phyloP scores from a whole-genome alignment of 2,797 vertebrate species.

The Pteropus rufus region DNA sequence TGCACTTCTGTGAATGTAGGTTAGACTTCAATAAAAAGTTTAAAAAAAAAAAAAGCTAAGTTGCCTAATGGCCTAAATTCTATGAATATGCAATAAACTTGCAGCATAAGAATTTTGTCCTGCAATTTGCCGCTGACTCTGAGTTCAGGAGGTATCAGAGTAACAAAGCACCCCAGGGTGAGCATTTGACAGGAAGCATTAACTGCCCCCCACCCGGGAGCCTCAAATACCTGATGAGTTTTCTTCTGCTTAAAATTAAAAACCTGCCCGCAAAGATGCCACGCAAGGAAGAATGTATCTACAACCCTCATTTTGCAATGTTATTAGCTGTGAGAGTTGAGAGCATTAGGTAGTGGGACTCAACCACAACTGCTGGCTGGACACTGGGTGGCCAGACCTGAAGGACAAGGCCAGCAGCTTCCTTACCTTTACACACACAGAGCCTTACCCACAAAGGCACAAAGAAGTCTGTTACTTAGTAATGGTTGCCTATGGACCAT shows the following conservation, averaged over 20 bases:
- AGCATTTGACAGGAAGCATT: conserved; percentile 84
- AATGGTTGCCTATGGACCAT: neutral
- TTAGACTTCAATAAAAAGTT: conserved; percentile 70
- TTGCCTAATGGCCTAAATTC: conserved; percentile 78
- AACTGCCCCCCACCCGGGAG: conserved; percentile 74
- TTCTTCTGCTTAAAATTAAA: conserved; percentile 81
- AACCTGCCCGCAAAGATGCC: conserved; percentile 75
- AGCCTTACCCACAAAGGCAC: neutral
- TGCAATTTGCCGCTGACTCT: conserved; percentile 75
- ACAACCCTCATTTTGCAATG: conserved; percentile 44
- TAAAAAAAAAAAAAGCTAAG: conserved; percentile 49
- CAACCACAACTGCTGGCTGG: conserved; percentile 1
- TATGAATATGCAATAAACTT: conserved; percentile 80
- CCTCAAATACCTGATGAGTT: conserved; percentile 82
- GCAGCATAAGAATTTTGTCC: conserved; percentile 77
- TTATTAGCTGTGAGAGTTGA: conserved; percentile 71
- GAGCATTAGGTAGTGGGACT: conserved; percentile 46
- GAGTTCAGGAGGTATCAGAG: conserved; percentile 78
- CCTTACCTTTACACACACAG: neutral
- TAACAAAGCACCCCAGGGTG: conserved; percentile 81
- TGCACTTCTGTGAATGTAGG: conserved; percentile 65
- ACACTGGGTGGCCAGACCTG: neutral
- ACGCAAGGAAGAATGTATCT: conserved; percentile 60
- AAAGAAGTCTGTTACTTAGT: conserved; percentile 21
- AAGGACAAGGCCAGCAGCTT: neutral